Conservation (phyloP, 2,797 vertebrate genomes). For the Adelosebastes latens region DNA sequence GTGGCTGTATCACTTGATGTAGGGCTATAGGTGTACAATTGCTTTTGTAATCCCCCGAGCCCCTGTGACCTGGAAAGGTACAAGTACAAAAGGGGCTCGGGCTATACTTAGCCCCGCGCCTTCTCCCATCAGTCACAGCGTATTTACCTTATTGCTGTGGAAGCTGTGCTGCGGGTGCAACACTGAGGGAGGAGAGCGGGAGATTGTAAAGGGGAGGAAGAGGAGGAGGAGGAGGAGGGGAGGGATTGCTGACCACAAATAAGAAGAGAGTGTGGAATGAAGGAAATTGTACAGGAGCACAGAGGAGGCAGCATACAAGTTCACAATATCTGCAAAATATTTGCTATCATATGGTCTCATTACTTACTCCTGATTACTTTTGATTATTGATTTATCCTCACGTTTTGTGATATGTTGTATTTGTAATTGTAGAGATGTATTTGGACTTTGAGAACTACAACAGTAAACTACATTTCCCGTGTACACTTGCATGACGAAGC, state of each 20-base stretch:
- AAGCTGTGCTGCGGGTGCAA: background rate
- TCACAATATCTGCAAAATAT: background rate
- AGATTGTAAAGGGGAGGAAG: background rate
- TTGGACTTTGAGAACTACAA: background rate
- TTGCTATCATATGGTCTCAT: background rate
- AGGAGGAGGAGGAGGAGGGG: background rate
- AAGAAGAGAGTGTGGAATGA: slow-evolving; percentile 7
- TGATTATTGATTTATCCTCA: background rate
- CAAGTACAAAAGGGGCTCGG: slow-evolving; percentile 33
- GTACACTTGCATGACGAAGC: background rate
- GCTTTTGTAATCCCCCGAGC: slow-evolving; percentile 61
- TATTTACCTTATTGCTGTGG: slow-evolving; percentile 37
- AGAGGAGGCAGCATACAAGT: background rate
- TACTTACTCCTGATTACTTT: too few relatives aligned
- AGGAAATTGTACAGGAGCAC: background rate
- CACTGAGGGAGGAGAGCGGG: background rate
- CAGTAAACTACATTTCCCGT: background rate
- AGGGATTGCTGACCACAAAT: slow-evolving; percentile 5
- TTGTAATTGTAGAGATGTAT: background rate
- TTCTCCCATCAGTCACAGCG: slow-evolving; percentile 54
- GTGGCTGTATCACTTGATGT: slow-evolving; percentile 48
- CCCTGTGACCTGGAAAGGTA: slow-evolving; percentile 46
- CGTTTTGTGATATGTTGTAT: background rate
- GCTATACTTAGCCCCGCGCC: slow-evolving; percentile 42
- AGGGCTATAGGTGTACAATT: slow-evolving; percentile 60